Evolutionary conservation across 2,797 vertebrate genomes (phyloP).

Genomic region (Pitangus sulphuratus): DNA sequence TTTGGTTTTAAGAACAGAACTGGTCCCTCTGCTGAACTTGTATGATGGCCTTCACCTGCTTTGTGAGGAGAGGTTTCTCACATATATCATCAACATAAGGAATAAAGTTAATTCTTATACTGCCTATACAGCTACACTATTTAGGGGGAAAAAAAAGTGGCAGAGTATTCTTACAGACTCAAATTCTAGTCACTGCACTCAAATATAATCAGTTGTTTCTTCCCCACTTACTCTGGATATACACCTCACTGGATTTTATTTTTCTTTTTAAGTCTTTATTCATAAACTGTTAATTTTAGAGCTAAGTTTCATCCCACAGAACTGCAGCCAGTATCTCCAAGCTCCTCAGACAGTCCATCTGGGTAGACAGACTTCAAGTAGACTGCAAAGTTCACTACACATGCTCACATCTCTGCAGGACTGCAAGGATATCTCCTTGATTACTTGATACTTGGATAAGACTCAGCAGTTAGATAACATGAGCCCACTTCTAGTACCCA

Average conservation of each 20-base stretch:
- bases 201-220: not conserved
- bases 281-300: not conserved
- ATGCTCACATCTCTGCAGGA: not conserved
- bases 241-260: not conserved
- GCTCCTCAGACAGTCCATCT: not conserved
- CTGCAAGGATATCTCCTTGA: not conserved
- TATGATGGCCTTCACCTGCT: not conserved
- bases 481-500: not conserved
- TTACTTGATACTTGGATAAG: not conserved
- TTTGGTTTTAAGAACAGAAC: not conserved
- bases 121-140: not conserved
- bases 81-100: not conserved
- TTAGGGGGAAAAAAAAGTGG: not conserved
- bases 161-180: not conserved
- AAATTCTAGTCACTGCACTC: not conserved
- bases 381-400: rapidly evolving
- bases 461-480: not conserved
- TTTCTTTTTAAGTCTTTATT: not conserved
- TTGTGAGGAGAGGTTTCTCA: not conserved
- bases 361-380: not conserved
- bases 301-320: not conserved
- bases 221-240: not conserved
- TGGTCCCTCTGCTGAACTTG: not conserved
- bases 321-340: not conserved
- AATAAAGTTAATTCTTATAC: not conserved